Evolutionary conservation across 1,140 invertebrate genomes (phyloP), one percentile per base, ranked within the genome.

Genomic region (Trichoplusia ni): DNA sequence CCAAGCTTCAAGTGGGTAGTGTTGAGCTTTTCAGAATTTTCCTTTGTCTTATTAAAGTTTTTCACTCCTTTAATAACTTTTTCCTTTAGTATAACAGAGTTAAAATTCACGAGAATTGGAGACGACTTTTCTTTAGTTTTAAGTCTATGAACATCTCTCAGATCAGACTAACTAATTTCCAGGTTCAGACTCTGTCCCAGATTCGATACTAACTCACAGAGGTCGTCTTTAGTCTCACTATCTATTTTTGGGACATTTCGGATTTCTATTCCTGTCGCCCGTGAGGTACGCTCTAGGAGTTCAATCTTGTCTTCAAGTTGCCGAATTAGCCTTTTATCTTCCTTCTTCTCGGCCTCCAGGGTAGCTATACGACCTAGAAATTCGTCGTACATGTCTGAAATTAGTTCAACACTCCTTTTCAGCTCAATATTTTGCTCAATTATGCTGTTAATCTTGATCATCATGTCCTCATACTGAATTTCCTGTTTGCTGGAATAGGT

Each of bases 201-300:
- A 35, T 35, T 35, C 11, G 33, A 11, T 11, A 35, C 33, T 35
- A 35, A 35, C 33, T 35, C 33, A 13, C 33, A 35, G 33, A 35
- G 33, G 33, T 35, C 33, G 33, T 42, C 38, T 42, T 42, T 42
- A 8, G 38, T 42, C 18, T 42, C 38, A 19, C 38, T 21, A 21
- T 21, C 18, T 21, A 21, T 42, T 21, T 42, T 42, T 19, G 38
- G 38, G 38, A 42, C 38, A 11, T 42, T 42, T 21, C 38, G 14
- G 18, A 42, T 42, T 21, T 42, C 18, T 6, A 42, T 42, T 19
- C 38, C 38, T 18, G 14, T 19, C 7, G 38, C 38, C 14, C 38
- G 38, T 6, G 18, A 18, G 14, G 14, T 42, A 18, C 38, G 38
- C n/a, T 42, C 38, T 2, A 42, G 18, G 38, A 8, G 14, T 42